Percentiles rank a stretch among this genome's conserved stretches.
These are phyloP conservation scores for Odobenus rosmarus DNA, from an alignment of 2,113 vertebrate genomes.

Conservation along the genomic window DNA sequence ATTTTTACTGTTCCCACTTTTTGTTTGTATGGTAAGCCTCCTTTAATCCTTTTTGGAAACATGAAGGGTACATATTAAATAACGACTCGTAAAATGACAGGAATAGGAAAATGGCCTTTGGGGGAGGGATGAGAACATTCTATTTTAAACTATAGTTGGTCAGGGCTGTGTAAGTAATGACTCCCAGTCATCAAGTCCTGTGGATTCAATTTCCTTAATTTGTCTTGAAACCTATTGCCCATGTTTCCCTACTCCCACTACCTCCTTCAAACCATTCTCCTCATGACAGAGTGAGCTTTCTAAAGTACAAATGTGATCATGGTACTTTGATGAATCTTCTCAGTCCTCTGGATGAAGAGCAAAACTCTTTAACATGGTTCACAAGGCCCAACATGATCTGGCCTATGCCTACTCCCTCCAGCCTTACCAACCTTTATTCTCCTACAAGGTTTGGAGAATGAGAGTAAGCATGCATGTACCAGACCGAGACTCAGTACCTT, in stretches of 20 bases:
- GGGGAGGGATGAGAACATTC: conserved; percentile 63
- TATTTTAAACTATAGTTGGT: conserved; percentile 74
- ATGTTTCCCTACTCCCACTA: not conserved
- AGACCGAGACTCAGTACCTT: not conserved
- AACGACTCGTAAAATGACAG: conserved; percentile 75
- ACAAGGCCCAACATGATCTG: not conserved
- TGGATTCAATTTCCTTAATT: conserved; percentile 29
- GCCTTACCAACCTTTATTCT: not conserved
- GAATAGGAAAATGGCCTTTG: conserved; percentile 71
- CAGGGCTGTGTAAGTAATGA: not conserved
- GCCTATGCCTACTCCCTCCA: not conserved
- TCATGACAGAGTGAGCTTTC: not conserved
- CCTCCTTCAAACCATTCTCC: not conserved
- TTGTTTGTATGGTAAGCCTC: conserved; percentile 67
- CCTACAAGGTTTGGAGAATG: not conserved
- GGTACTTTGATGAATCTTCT: not conserved
- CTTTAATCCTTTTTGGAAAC: conserved; percentile 71
- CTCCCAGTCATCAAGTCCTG: not conserved
- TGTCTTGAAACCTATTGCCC: not conserved
- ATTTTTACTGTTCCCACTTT: conserved; percentile 70
- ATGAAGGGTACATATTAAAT: conserved; percentile 74
- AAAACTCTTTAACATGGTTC: conserved; percentile 10
- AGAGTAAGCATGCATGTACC: not conserved
- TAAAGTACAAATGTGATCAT: not conserved
- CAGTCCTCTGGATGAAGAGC: not conserved